Evolutionary conservation across 2,113 vertebrate species (phyloP).

Genomic region (Cynocephalus volans): DNA sequence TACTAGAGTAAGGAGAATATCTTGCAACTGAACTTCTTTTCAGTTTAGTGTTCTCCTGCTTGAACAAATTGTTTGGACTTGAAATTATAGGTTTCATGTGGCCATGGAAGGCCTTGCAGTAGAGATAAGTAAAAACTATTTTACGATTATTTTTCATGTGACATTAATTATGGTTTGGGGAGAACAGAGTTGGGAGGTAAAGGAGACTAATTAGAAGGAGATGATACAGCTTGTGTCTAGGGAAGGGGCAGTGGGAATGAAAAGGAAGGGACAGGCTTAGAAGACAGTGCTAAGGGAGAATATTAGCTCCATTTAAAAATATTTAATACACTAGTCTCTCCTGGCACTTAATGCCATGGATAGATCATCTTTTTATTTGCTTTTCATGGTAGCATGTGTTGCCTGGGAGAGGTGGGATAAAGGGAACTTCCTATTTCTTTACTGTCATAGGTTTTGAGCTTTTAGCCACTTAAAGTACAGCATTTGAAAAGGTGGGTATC

Average conservation of each 20-base stretch:
- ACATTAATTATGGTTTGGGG: neutral
- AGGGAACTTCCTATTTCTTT: neutral
- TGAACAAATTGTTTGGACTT: neutral
- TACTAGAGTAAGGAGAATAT: neutral
- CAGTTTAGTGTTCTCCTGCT: neutral
- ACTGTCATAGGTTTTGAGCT: neutral
- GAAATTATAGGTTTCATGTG: conserved; percentile 46
- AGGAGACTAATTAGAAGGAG: neutral
- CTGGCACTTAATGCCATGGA: neutral
- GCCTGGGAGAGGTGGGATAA: neutral
- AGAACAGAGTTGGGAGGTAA: neutral
- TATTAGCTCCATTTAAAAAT: neutral
- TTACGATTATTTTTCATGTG: conserved; percentile 1
- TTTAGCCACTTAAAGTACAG: neutral
- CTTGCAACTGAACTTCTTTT: neutral
- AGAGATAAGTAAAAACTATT: conserved; percentile 16
- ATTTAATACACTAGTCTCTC: neutral
- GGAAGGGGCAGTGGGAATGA: neutral
- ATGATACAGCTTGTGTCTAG: neutral
- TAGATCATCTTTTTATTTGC: neutral
- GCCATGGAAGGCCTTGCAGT: neutral
- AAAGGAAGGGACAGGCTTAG: neutral
- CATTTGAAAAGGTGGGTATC: neutral
- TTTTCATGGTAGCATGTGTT: neutral
- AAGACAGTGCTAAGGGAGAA: neutral